phyloP scores from a whole-genome alignment of 2,113 vertebrate species.

The Ursus arctos region DNA sequence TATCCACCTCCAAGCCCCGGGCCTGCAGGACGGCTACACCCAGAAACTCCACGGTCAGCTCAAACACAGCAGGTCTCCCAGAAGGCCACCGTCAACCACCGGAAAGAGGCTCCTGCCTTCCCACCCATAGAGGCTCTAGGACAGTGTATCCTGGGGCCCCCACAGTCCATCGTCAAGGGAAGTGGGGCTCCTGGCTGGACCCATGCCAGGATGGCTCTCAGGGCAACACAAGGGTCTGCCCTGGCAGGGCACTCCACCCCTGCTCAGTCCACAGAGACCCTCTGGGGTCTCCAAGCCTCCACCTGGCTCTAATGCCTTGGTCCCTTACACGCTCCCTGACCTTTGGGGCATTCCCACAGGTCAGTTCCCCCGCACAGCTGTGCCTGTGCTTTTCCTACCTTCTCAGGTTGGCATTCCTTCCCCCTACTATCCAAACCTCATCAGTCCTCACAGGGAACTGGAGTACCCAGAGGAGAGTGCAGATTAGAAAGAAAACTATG shows the following conservation, averaged over 20 bases:
- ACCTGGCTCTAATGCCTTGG: neutral
- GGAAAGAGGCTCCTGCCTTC: neutral
- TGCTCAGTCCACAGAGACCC: neutral
- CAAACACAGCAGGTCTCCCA: neutral
- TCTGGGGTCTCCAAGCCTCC: neutral
- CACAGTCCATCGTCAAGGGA: neutral
- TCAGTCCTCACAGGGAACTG: neutral
- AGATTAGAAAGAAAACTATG: neutral
- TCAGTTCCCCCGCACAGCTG: neutral
- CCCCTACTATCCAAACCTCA: neutral
- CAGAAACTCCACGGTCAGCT: neutral
- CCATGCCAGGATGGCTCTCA: neutral
- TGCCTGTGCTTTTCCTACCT: neutral
- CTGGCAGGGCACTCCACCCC: neutral
- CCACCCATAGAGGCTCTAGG: neutral
- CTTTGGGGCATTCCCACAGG: neutral
- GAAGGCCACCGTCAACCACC: neutral
- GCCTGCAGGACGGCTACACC: neutral
- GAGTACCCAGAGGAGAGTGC: neutral
- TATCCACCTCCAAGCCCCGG: neutral
- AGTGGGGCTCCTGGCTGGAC: neutral
- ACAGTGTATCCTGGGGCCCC: accelerated
- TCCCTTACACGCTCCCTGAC: accelerated
- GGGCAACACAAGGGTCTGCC: neutral
- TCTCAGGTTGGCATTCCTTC: neutral